Evolutionary conservation across 1,140 invertebrate genomes (phyloP).

Genomic region (Nasonia giraulti): DNA sequence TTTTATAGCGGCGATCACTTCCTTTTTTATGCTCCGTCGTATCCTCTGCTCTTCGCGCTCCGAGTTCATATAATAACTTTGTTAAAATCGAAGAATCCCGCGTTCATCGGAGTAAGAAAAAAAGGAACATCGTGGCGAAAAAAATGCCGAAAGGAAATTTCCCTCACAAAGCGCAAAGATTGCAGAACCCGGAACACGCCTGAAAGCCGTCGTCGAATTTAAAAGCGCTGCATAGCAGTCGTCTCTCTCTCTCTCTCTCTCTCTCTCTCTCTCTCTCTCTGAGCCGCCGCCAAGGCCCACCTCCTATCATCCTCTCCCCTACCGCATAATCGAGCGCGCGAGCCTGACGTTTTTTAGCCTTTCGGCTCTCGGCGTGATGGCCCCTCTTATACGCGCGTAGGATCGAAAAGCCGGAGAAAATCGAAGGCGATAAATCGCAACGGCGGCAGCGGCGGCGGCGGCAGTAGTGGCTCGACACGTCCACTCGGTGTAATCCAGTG

Average conservation of each 20-base stretch:
- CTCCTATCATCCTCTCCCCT: background rate
- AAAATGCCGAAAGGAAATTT: background rate
- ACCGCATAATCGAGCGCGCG: background rate
- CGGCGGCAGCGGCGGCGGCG: background rate
- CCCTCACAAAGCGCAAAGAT: background rate
- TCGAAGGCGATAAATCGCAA: slow-evolving; percentile 42
- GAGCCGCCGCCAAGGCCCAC: too few species aligned
- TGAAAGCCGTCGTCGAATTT: too few species aligned
- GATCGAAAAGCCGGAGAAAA: slow-evolving; percentile 22
- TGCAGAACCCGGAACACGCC: background rate
- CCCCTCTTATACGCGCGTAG: background rate
- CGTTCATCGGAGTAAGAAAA: too few species aligned
- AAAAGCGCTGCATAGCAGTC: too few species aligned
- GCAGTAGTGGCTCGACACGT: slow-evolving; percentile 19
- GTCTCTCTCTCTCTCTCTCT: too few species aligned
- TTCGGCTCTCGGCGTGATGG: background rate
- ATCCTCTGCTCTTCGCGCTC: too few species aligned
- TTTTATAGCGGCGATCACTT: background rate
- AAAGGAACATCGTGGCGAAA: too few species aligned
- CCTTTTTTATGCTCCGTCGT: background rate
- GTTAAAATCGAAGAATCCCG: too few species aligned
- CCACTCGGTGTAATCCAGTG: slow-evolving; percentile 44
- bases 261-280: too few species aligned
- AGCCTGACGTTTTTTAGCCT: background rate
- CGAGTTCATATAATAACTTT: too few species aligned